phyloP scores from a whole-genome alignment of 2,797 vertebrate species.

The Hirundo rustica region DNA sequence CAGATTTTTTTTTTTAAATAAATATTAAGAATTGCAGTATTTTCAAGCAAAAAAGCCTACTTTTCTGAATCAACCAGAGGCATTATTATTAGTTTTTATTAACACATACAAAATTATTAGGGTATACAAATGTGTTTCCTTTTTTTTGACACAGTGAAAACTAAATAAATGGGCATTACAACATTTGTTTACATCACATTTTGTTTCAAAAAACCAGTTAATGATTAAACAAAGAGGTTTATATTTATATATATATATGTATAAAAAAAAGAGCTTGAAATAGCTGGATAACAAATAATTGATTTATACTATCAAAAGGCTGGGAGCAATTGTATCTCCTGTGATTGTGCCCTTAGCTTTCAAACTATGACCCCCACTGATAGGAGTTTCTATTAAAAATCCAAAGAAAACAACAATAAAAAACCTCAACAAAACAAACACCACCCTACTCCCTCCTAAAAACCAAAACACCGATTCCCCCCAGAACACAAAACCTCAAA shows the following conservation, averaged over 20 bases:
- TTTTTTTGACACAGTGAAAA: slow-evolving; percentile 62
- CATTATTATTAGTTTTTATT: slow-evolving; percentile 77
- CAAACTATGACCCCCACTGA: neutral
- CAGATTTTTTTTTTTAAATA: neutral
- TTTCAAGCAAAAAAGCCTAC: slow-evolving; percentile 29
- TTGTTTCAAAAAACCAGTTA: slow-evolving; percentile 47
- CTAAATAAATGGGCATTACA: slow-evolving; percentile 66
- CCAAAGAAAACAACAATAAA: neutral
- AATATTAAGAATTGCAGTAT: neutral
- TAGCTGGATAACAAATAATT: slow-evolving; percentile 56
- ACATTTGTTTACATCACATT: slow-evolving; percentile 60
- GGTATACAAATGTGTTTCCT: slow-evolving; percentile 73
- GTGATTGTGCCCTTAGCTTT: slow-evolving; percentile 33
- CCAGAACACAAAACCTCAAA: neutral
- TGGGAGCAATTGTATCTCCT: slow-evolving; percentile 2
- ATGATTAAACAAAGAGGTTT: slow-evolving; percentile 58
- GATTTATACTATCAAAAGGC: slow-evolving; percentile 36
- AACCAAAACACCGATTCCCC: neutral
- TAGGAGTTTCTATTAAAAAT: slow-evolving; percentile 1
- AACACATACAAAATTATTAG: slow-evolving; percentile 79
- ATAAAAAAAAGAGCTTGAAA: slow-evolving; percentile 43
- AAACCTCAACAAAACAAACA: neutral
- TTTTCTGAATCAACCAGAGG: slow-evolving; percentile 62
- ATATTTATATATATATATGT: neutral
- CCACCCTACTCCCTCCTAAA: neutral